Evolutionary conservation across 2,113 vertebrate species (phyloP), one percentile per base, ranked within the genome.

Genomic region (human (Homo sapiens)): DNA sequence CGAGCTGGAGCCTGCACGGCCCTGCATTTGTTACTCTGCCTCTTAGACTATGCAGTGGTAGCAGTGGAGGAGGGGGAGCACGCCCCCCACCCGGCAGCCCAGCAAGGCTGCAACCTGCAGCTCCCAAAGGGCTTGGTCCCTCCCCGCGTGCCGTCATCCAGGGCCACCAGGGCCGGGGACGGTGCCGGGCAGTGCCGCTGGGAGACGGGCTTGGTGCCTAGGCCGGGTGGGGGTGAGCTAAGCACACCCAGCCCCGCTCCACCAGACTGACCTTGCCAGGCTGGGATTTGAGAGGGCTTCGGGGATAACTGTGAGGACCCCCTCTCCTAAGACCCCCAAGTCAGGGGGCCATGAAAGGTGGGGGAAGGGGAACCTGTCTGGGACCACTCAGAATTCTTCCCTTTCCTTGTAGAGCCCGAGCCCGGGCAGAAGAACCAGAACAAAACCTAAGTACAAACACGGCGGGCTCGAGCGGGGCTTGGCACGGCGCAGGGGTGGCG

Each of bases 261-360:
- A 38, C 79, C 79, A 82, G n/a, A 72, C 9, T 57, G 22, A 32
- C 61, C 61, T 68, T 1, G 16, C 6, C 32, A n/a, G 43, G 64
- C 38, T 3, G 9, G 32, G 32, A 50, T 27, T 38, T 2, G 0
- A n/a, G 12, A 12, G 66, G 8, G 5, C 5, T 9, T 5, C 38
- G 27, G 48, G 27, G 6, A 14, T 55, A 45, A 52, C 90, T 22
- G 10, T 79, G 12, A 32, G 80, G 80, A 70, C 18, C 9, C 8
- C 16, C 11, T 18, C 30, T 27, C 52, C 0, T 32, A 85, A 32
- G 82, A 23, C 32, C 43, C 11, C 11, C 5, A 22, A 22, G 43
- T 23, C 1, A 5, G 25, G 57, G 38, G 6, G 20, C 7, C 55
- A 22, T 9, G 30, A 57, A 83, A 59, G 17, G 43, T 2, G 0